Evolutionary conservation across 2,797 vertebrate genomes (phyloP), one percentile per base, ranked within the genome.

Genomic region (Cyprinella venusta): DNA sequence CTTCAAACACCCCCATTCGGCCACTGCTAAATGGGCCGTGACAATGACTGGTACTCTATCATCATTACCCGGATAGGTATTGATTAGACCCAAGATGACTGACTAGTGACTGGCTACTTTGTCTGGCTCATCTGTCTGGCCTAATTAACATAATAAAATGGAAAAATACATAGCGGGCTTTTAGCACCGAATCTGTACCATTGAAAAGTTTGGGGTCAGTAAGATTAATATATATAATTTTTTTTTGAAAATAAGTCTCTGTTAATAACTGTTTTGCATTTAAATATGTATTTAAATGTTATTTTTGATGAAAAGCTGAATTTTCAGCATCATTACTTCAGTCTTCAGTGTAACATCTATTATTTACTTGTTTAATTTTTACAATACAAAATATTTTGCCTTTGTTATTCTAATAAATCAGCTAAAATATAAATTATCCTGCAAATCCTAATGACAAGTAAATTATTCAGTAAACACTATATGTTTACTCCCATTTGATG

Each of bases 21-120:
- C 15, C 69, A 12, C 54, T 72, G 79, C 76, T 88, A 80, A 82
- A 78, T 83, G 64, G 65, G 42, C 40, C 38, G 5, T 59, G 40
- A 67, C 56, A 63, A 65, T 67, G 77, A 78, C 78, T 86, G 85
- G 83, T 86, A 72, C 63, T 67, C 45, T 82, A 77, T 79, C 80
- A 74, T 75, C 65, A 2, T 48, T 80, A 61, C 26, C 65, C 72
- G 24, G 59, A 84, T 61, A 40, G 33, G 38, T 85, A 89, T 89
- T 56, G 88, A 89, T 87, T 72, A 63, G 56, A 71, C 76, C 68
- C 30, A 68, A 52, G 84, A 86, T 24, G 50, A 67, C 67, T 81
- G 81, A 82, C 70, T 54, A 74, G 82, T 36, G 65, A 5, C 50
- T 68, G 70, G 52, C 84, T 61, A 69, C 82, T 38, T 79, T 82